Base-by-base conservation (phyloP, 92 coral and sea anemone species). In the Siderastrea siderea region DNA sequence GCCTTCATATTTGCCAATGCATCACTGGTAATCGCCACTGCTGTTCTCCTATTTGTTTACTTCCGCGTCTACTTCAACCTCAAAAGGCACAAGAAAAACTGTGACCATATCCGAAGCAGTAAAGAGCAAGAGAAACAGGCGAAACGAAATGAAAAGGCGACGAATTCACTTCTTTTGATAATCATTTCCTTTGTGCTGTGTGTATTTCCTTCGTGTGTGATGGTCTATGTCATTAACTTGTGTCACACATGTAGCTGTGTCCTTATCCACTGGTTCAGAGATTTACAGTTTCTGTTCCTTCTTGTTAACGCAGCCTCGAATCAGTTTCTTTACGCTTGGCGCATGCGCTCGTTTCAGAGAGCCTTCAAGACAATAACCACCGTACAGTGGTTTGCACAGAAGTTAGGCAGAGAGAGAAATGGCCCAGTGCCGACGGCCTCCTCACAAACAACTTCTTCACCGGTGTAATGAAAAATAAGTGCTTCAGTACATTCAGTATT, bases 271-370 rank as follows among this genome's bases (percentile, higher is more conserved):
- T 89, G 94, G 96, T 69, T 94, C 72, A 85, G 98, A 60, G 98
- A 96, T 75, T 87, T 92, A 52, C 98, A 96, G 70, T 94, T 87
- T 75, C 61, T 94, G 51, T 75, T 94, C 58, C 86, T 93, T 0
- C 87, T 96, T 67, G 72, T 91, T 0, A 96, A 94, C 73, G 92
- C 93, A 58, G 81, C 96, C 43, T 78, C 96, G 26, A 96, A 96
- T 86, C 96, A 94, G 88, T 96, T 96, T 79, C 77, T 94, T 46
- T 96, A 96, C 88, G 96, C 98, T 46, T 91, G 91, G 91, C 96
- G 96, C 71, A 94, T 94, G 89, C 98, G 95, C 71, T 74, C 79
- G 55, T 95, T 95, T 91, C 76, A 63, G 47, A 72, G 86, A 17
- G 96, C 95, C 38, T 94, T 94, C 64, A 79, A 48, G n/a, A 65